These are phyloP conservation scores for Polyommatus icarus DNA, from an alignment of 2,888 invertebrate genomes.

Conservation along the genomic window DNA sequence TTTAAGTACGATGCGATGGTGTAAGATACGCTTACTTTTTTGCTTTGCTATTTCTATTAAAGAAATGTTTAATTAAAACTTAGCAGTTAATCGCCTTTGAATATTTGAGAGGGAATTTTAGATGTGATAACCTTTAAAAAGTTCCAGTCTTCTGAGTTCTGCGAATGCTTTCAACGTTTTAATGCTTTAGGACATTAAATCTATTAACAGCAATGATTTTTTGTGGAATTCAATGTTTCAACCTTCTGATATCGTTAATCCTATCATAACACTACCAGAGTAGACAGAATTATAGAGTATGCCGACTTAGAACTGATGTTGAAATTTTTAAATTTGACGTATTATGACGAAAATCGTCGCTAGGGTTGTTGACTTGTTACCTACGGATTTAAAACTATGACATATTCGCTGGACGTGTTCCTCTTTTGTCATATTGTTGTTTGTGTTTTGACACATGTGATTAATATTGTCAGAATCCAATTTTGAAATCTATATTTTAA, in stretches of 20 bases:
- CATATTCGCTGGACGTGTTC: no score
- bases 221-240: neutral
- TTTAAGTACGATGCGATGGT: neutral
- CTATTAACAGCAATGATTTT: neutral
- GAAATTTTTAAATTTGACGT: no score
- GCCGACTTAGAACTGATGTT: no score
- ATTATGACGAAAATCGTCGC: no score
- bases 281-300: no score
- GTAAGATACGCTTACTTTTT: neutral
- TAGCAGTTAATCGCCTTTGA: neutral
- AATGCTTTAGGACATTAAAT: neutral
- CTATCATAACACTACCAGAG: neutral
- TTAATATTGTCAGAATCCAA: no score
- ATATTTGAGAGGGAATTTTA: neutral
- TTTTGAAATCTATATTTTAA: no score
- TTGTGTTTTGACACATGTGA: no score
- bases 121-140: neutral
- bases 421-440: no score
- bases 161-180: neutral
- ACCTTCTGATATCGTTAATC: neutral
- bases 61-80: conserved; percentile 2
- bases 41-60: neutral
- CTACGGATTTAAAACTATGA: no score
- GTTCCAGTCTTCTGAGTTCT: neutral
- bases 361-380: no score